These are phyloP conservation scores for Melieria picta DNA, from an alignment of 2,888 invertebrate genomes.

Conservation along the genomic window DNA sequence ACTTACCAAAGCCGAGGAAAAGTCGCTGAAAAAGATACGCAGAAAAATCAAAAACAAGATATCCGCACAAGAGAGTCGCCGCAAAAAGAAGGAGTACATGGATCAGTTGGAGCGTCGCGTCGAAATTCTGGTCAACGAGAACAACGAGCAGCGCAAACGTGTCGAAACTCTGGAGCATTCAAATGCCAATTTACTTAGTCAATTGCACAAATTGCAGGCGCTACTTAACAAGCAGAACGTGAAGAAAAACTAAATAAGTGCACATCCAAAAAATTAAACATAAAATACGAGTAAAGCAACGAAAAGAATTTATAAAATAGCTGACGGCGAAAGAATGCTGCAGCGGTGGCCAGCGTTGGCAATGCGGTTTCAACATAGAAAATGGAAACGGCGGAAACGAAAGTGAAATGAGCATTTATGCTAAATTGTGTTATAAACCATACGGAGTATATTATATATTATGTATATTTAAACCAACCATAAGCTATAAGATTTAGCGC, in stretches of 20 bases:
- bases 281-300: slow-evolving; percentile 22
- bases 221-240: slow-evolving; percentile 71
- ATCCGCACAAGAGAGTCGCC: slow-evolving; percentile 97
- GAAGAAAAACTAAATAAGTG: slow-evolving; percentile 64
- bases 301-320: slow-evolving; percentile 19
- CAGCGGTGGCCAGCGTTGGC: no score
- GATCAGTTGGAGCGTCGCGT: slow-evolving; percentile 95
- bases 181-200: slow-evolving; percentile 78
- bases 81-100: slow-evolving; percentile 99
- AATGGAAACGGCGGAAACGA: slow-evolving; percentile 19
- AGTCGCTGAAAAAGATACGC: slow-evolving; percentile 96
- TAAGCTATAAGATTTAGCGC: no score
- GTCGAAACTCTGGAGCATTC: slow-evolving; percentile 80
- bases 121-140: slow-evolving; percentile 81
- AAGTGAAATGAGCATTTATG: slow-evolving; percentile 20
- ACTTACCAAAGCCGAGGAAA: slow-evolving; percentile 96
- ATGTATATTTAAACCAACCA: slow-evolving; percentile 11
- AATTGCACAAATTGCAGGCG: slow-evolving; percentile 81
- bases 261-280: slow-evolving; percentile 42
- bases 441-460: slow-evolving; percentile 6
- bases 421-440: slow-evolving; percentile 40
- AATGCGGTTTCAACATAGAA: neutral
- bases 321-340: no score
- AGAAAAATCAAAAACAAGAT: slow-evolving; percentile 99
- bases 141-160: slow-evolving; percentile 81